Percentiles rank a stretch among this genome's conserved stretches.
Evolutionary conservation across 2,797 vertebrate species (phyloP).

Genomic region (Hyperoplus lanceolatus): DNA sequence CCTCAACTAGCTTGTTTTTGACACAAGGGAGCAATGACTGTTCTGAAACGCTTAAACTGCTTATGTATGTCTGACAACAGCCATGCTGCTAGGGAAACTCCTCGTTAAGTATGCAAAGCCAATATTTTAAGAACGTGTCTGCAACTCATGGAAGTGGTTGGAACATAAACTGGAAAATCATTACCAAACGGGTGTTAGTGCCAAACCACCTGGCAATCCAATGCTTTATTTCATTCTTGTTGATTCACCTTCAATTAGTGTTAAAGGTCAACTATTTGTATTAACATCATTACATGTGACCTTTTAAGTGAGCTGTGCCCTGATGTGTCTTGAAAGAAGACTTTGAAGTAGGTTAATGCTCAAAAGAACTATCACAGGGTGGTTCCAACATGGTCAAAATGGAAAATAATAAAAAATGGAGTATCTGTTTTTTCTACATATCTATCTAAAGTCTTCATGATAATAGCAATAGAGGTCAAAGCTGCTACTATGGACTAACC

Average conservation of each 20-base stretch:
- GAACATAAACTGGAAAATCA: background rate
- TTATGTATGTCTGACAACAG: background rate
- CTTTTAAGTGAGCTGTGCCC: background rate
- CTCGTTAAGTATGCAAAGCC: background rate
- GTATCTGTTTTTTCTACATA: background rate
- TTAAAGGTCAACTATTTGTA: background rate
- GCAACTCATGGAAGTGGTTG: background rate
- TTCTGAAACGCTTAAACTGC: background rate
- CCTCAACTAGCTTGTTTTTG: background rate
- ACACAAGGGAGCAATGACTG: background rate
- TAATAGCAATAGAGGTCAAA: too few relatives aligned
- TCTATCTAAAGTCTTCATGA: background rate
- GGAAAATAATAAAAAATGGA: background rate
- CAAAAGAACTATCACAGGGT: background rate
- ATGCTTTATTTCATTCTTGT: too few relatives aligned
- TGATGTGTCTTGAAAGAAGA: background rate
- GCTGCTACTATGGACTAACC: background rate
- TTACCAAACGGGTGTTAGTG: background rate
- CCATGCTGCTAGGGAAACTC: too few relatives aligned
- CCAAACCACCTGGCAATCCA: background rate
- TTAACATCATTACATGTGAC: background rate
- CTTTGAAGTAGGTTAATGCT: background rate
- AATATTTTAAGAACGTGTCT: background rate
- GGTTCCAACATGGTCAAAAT: background rate
- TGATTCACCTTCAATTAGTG: background rate